Percentiles rank a stretch among this genome's conserved stretches.
Conservation (phyloP, 1,140 invertebrate genomes). For the Liolophura sinensis region DNA sequence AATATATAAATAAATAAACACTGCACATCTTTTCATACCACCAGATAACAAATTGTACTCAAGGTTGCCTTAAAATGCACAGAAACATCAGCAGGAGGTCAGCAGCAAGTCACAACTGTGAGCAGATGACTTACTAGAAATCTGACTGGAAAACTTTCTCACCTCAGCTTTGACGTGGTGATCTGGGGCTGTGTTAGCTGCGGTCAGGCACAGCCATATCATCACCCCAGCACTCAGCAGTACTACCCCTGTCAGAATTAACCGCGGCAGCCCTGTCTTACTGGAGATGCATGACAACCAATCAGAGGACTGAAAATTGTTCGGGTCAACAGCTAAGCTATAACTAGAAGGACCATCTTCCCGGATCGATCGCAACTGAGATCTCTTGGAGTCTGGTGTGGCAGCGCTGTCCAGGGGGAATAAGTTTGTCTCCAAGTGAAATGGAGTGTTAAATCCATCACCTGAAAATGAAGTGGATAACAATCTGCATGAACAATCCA, state of each 20-base stretch:
- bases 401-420: constrained; percentile 42
- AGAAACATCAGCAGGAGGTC: neutral
- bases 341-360: constrained; percentile 11
- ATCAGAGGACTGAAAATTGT: constrained; percentile 31
- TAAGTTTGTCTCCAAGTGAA: constrained; percentile 43
- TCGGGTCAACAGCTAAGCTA: neutral
- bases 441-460: no score
- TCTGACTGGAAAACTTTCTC: neutral
- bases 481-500: no score
- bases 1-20: no score
- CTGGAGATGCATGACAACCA: constrained; percentile 64
- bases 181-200: constrained; percentile 51
- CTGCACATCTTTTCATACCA: neutral
- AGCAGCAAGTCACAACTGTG: no score
- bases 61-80: neutral
- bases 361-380: constrained; percentile 34
- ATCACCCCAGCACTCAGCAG: constrained; percentile 59
- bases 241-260: constrained; percentile 59
- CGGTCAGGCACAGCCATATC: constrained; percentile 62
- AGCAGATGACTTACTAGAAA: neutral
- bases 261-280: constrained; percentile 62
- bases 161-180: constrained; percentile 24
- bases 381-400: constrained; percentile 39
- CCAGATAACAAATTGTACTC: neutral
- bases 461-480: no score